Percentiles rank a stretch among this genome's conserved stretches.
These are phyloP conservation scores for Cryptoprocta ferox DNA, from an alignment of 2,797 vertebrate species.

Conservation along the genomic window DNA sequence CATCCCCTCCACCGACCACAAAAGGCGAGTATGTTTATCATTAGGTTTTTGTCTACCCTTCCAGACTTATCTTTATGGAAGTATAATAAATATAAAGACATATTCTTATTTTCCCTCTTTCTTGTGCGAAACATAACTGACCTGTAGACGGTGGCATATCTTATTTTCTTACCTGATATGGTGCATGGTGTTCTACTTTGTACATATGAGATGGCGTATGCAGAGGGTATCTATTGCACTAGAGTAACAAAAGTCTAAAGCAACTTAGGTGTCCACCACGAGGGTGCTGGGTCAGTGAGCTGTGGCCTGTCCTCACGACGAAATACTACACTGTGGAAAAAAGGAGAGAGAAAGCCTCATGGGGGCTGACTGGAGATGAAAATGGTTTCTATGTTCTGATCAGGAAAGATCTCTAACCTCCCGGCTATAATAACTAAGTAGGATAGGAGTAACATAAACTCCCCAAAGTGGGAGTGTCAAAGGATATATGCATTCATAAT, in stretches of 20 bases:
- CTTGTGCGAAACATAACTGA: not conserved
- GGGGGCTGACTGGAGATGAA: not conserved
- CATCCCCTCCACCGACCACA: not conserved
- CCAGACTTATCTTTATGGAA: not conserved
- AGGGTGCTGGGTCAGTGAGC: not conserved
- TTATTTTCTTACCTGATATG: not conserved
- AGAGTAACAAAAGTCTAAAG: not conserved
- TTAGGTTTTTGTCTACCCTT: not conserved
- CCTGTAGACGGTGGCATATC: not conserved
- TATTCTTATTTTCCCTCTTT: not conserved
- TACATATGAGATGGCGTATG: fast-evolving
- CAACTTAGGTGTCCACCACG: not conserved
- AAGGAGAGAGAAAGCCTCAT: not conserved
- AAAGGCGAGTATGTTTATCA: not conserved
- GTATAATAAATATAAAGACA: not conserved
- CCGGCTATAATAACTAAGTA: not conserved
- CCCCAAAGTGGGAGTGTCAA: not conserved
- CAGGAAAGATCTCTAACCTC: not conserved
- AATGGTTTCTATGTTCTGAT: not conserved
- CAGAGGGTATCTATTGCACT: not conserved
- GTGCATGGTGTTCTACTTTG: not conserved
- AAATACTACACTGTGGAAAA: not conserved
- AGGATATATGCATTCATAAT: not conserved
- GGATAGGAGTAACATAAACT: not conserved
- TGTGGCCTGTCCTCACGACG: not conserved